Base-by-base conservation (phyloP, 2,113 vertebrate species). In the Scytalopus superciliaris region DNA sequence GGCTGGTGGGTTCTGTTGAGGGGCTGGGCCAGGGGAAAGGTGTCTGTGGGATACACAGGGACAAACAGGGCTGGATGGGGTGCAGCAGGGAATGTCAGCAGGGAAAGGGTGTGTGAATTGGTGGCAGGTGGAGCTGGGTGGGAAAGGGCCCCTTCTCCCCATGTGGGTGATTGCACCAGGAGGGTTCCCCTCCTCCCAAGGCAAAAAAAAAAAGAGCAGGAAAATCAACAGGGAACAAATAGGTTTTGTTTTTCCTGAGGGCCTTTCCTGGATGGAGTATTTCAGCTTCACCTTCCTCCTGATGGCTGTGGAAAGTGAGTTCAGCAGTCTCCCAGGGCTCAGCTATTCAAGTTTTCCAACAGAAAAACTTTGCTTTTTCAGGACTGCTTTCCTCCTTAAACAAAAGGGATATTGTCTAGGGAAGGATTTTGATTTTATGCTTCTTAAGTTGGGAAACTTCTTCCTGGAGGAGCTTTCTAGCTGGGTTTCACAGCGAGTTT, bases 341-440 rank as follows among this genome's bases (percentile, higher is more conserved):
- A 1, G 49, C 87, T 83, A 68, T 90, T 97, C 74, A 85, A 52
- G 22, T 82, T 90, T 85, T 93, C 82, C 70, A 68, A 31, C 31
- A 75, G 81, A 82, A 95, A 78, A 89, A 9, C 87, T 57, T 39
- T 37, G 28, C 75, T 66, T 85, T 90, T 90, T 57, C 79, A 90
- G 60, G 72, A 18, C 85, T 88, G 9, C n/a, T 93, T 93, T 82
- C 55, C 53, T 39, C 23, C 40, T 83, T 21, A 44, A 79, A 94
- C 79, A 93, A 94, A 94, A 93, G 59, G 37, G 37, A 73, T 44
- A 73, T 95, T 91, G 39, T 90, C 75, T 31, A 31, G 57, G 57
- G n/a, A 69, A 73, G 68, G 88, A 73, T 95, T 94, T 88, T 73
- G 75, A 92, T 88, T 93, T 95, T 86, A 73, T 66, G 85, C 75